Evolutionary conservation across 2,888 invertebrate species (phyloP), one percentile per base, ranked within the genome.

Genomic region (Tanypteryx hageni): DNA sequence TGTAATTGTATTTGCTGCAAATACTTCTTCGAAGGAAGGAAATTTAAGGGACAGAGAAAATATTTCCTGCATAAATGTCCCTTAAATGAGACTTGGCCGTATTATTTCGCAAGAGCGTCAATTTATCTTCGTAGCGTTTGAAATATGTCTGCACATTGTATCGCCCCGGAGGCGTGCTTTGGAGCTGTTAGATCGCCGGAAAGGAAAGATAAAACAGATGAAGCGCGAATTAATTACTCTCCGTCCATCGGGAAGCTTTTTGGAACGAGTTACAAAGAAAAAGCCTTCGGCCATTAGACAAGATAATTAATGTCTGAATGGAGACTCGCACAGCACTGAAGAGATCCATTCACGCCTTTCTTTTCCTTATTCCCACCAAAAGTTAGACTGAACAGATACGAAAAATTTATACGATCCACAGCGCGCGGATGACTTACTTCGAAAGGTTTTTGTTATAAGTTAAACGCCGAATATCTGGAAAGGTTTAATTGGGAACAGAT

Each of bases 161-260:
- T 11, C 18, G 68, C 68, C n/a, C 1, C 18, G 22, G n/a, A 68
- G 68, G 18, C 27, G 22, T 7, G 7, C 76, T 76, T 76, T 27
- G 22, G 76, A 76, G 11, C 22, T 76, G 27, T 27, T 76, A 76
- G 11, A 76, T 76, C 22, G 22, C 0, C 76, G 5, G 76, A 0
- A n/a, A 68, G 68, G 76, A 27, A 76, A 76, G 76, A 76, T 76
- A 14, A 76, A 76, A 76, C 68, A 68, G 68, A 68, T 68, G 68
- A 7, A 18, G 68, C 68, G 68, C 68, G 18, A 68, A n/a, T 68
- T 68, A 68, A 68, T 68, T 68, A 68, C 68, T 68, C n/a, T n/a
- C 68, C 18, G 7, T n/a, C 22, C 68, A 68, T 68, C n/a, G 13
- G 68, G 10, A 68, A 68, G 68, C 68, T 68, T 68, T 64, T 10